Percentiles rank a stretch among this genome's conserved stretches.
Evolutionary conservation across 2,797 vertebrate genomes (phyloP).

Genomic region (Pipistrellus kuhlii): DNA sequence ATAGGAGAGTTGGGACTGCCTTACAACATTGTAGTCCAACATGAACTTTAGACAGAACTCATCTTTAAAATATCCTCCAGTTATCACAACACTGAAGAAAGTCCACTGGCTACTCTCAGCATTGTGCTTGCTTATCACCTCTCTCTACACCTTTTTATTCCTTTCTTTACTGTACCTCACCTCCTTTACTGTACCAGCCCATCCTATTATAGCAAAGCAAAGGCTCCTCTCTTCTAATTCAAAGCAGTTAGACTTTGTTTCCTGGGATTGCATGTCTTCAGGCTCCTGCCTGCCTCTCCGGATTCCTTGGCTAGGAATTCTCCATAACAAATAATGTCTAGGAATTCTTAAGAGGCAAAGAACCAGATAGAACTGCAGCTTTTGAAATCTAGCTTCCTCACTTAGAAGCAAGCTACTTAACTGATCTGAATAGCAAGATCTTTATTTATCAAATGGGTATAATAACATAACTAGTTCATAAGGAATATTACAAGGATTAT

Average conservation of each 20-base stretch:
- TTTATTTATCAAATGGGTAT: background rate
- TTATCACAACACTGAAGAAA: background rate
- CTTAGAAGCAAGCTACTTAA: background rate
- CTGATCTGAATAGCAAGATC: background rate
- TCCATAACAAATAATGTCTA: background rate
- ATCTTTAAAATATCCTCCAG: background rate
- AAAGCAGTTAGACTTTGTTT: background rate
- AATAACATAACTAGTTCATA: background rate
- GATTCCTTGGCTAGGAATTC: background rate
- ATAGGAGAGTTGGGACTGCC: background rate
- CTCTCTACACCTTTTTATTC: background rate
- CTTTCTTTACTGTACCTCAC: background rate
- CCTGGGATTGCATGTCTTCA: background rate
- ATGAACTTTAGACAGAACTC: background rate
- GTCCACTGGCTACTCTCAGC: background rate
- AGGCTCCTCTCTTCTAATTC: background rate
- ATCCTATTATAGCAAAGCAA: background rate
- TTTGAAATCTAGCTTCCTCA: background rate
- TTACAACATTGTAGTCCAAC: background rate
- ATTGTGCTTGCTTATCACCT: background rate
- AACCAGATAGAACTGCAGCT: background rate
- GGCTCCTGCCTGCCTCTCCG: background rate
- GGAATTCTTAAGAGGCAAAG: background rate
- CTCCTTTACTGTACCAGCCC: background rate
- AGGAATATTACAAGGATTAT: background rate